These are phyloP conservation scores for Nipponacmea schrenckii DNA, from an alignment of 2,888 invertebrate genomes.

Conservation along the genomic window DNA sequence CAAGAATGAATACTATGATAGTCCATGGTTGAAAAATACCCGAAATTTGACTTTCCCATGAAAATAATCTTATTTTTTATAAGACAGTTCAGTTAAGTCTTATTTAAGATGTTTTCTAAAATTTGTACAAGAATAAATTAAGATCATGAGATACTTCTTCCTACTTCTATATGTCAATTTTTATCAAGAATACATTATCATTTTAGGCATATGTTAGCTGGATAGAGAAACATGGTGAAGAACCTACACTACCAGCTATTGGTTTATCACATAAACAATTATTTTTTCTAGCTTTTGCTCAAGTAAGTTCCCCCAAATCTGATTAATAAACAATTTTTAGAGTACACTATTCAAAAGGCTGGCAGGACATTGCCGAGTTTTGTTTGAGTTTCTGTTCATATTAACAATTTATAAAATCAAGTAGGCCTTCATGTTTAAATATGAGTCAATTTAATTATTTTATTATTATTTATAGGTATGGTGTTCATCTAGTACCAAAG, in stretches of 20 bases:
- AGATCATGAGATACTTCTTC: too few species aligned
- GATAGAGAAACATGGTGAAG: constrained; percentile 52
- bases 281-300: constrained; percentile 69
- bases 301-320: constrained; percentile 53
- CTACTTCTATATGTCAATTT: too few species aligned
- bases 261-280: constrained; percentile 67
- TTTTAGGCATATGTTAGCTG: constrained; percentile 62
- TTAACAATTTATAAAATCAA: not conserved
- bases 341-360: not conserved
- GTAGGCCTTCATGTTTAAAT: not conserved
- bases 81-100: too few species aligned
- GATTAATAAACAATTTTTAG: not conserved
- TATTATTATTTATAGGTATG: constrained; percentile 51
- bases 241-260: constrained; percentile 64
- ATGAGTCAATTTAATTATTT: not conserved
- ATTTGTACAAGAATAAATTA: too few species aligned
- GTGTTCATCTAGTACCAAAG: constrained; percentile 60
- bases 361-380: not conserved
- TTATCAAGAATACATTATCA: not conserved
- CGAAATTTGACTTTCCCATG: too few species aligned
- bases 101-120: too few species aligned
- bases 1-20: too few species aligned
- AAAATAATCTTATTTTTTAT: too few species aligned
- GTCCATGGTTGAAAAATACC: too few species aligned
- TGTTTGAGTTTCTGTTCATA: not conserved